These are phyloP conservation scores for Mythimna pallens DNA, from an alignment of 2,888 invertebrate species.

Conservation along the genomic window DNA sequence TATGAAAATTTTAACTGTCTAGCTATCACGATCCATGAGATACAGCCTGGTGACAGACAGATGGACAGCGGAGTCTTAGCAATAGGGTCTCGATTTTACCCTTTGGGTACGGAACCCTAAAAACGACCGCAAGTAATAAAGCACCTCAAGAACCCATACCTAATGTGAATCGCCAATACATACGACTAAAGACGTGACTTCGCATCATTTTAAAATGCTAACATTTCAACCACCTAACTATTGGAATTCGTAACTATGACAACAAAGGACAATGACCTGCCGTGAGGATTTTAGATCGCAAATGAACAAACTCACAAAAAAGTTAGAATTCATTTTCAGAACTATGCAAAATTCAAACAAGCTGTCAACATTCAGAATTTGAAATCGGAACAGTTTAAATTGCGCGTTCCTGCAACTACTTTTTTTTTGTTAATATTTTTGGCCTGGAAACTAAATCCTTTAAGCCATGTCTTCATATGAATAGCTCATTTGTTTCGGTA, in stretches of 20 bases:
- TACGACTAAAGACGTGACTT: not conserved
- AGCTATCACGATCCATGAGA: too few species aligned
- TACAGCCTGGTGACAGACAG: too few species aligned
- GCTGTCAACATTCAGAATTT: slow-evolving; percentile 22
- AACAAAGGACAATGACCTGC: not conserved
- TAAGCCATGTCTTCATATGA: too few species aligned
- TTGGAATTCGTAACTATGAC: slow-evolving; percentile 1
- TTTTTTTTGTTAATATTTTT: too few species aligned
- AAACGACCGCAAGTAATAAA: not conserved
- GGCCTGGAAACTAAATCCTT: too few species aligned
- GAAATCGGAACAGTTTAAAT: not conserved
- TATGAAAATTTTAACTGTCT: too few species aligned
- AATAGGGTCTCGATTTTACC: too few species aligned
- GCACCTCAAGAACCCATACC: not conserved
- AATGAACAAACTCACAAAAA: slow-evolving; percentile 7
- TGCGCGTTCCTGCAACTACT: too few species aligned
- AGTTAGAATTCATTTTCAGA: slow-evolving; percentile 20
- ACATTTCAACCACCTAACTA: not conserved
- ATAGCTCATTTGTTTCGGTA: too few species aligned
- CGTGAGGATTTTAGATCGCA: not conserved
- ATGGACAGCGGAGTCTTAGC: too few species aligned
- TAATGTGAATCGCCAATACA: not conserved
- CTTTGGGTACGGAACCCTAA: too few species aligned
- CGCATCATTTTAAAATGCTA: slow-evolving; percentile 11
- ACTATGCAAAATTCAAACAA: slow-evolving; percentile 19